A percentile compares a stretch with the other conserved stretches of the same genome.
These are phyloP conservation scores for Dermatemys mawii DNA, from an alignment of 2,113 vertebrate species.

Conservation along the genomic window DNA sequence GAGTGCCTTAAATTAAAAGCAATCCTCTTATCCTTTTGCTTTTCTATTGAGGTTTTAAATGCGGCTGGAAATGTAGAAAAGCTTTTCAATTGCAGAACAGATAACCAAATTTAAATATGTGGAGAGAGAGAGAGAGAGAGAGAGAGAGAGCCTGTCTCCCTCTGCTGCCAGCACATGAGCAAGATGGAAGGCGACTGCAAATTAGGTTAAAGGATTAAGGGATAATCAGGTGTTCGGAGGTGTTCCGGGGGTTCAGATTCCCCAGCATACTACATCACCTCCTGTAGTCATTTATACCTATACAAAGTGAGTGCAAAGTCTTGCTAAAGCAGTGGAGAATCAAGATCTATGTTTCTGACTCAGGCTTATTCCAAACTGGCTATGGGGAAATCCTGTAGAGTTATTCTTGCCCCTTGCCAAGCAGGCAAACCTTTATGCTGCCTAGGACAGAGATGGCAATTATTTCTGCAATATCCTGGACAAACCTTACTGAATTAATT, in stretches of 20 bases:
- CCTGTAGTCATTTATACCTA: background rate
- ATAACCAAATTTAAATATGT: background rate
- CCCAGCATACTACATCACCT: background rate
- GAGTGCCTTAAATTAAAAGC: background rate
- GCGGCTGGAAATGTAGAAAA: background rate
- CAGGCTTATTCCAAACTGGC: background rate
- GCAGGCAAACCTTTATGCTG: background rate
- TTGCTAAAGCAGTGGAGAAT: rapidly evolving
- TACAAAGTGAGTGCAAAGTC: background rate
- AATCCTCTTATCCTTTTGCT: constrained; percentile 26
- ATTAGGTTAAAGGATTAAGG: constrained; percentile 29
- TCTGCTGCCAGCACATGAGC: background rate
- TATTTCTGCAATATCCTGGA: background rate
- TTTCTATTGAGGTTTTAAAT: constrained; percentile 40
- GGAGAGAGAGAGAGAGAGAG: too few species aligned
- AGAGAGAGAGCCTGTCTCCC: background rate
- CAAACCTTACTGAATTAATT: background rate
- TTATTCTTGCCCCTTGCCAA: background rate
- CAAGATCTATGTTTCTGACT: background rate
- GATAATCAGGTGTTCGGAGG: background rate
- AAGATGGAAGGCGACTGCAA: constrained; percentile 3
- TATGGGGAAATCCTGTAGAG: background rate
- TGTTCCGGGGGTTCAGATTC: background rate
- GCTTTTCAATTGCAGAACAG: background rate
- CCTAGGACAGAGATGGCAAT: background rate